These are phyloP conservation scores for Triplophysa dalaica DNA, from an alignment of 2,113 vertebrate genomes.

Conservation along the genomic window DNA sequence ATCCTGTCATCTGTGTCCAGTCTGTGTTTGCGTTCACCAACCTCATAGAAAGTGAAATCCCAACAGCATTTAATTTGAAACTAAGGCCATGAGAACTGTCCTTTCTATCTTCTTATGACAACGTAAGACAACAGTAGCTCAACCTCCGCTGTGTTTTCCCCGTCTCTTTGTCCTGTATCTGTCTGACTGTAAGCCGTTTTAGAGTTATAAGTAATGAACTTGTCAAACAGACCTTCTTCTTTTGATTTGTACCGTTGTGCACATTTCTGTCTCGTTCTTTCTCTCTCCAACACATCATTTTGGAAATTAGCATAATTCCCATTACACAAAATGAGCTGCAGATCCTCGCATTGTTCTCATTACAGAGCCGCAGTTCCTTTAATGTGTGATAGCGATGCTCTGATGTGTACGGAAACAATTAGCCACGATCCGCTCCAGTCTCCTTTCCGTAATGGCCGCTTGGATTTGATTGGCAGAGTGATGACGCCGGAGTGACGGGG, in stretches of 20 bases:
- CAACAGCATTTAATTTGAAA: background rate
- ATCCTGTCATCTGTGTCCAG: constrained; percentile 27
- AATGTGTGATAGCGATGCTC: constrained; percentile 33
- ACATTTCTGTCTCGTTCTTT: constrained; percentile 38
- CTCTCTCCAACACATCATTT: constrained; percentile 59
- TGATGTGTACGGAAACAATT: constrained; percentile 56
- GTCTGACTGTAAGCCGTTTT: constrained; percentile 65
- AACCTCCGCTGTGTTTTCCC: constrained; percentile 57
- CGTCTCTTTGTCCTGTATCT: constrained; percentile 58
- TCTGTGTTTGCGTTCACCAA: background rate
- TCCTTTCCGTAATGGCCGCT: constrained; percentile 7
- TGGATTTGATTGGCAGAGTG: constrained; percentile 9
- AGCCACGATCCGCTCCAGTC: constrained; percentile 13
- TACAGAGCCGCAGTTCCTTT: constrained; percentile 22
- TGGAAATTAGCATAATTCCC: constrained; percentile 67
- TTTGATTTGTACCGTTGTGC: constrained; percentile 32
- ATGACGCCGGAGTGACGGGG: background rate
- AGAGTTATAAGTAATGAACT: constrained; percentile 70
- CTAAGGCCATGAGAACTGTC: background rate
- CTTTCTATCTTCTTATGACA: background rate
- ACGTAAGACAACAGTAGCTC: background rate
- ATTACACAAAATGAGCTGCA: constrained; percentile 62
- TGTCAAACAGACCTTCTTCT: constrained; percentile 70
- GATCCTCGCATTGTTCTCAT: constrained; percentile 57
- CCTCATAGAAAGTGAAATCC: background rate